Evolutionary conservation across 2,113 vertebrate genomes (phyloP).

Genomic region (Menura novaehollandiae): DNA sequence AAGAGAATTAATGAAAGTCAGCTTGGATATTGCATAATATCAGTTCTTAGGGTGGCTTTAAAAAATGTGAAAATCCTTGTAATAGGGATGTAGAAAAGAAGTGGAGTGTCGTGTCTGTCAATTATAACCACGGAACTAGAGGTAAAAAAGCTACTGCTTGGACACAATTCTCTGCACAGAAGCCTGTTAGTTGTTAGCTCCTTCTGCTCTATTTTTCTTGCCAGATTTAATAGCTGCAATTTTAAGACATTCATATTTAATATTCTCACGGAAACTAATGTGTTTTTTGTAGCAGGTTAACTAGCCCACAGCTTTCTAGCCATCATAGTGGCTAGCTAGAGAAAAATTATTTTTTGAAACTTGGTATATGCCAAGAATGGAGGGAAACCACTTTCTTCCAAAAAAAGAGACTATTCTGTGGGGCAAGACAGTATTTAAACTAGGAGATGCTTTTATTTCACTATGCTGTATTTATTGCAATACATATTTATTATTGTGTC

Average conservation of each 20-base stretch:
- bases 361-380: not conserved
- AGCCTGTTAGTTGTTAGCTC: not conserved
- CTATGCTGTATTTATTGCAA: not conserved
- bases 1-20: not conserved
- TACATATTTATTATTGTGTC: not conserved
- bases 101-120: not conserved
- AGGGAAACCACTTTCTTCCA: not conserved
- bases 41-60: not conserved
- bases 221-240: not conserved
- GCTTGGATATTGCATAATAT: not conserved
- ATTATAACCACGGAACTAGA: not conserved
- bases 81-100: not conserved
- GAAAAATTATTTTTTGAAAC: not conserved
- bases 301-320: not conserved
- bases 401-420: not conserved
- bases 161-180: not conserved
- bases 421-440: not conserved
- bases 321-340: not conserved
- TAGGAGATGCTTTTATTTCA: not conserved
- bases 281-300: not conserved
- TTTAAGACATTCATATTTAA: not conserved
- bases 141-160: not conserved
- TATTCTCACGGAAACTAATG: not conserved
- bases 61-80: not conserved
- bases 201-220: not conserved